Percentiles rank a stretch among this genome's conserved stretches.
Evolutionary conservation across 2,888 invertebrate species (phyloP).

Genomic region (Chesias legatella): DNA sequence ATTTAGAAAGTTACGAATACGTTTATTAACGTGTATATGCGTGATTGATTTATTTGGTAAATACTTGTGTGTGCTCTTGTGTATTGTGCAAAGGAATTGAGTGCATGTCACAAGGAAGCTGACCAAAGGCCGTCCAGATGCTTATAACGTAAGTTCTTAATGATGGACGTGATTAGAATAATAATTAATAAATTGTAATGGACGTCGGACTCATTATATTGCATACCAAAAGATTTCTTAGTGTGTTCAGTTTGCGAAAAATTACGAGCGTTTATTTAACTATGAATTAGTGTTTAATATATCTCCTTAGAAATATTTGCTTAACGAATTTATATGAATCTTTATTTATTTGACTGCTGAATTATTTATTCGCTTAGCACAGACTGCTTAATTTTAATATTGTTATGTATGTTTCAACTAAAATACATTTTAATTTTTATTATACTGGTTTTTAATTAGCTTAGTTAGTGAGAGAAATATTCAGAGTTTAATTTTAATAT

Average conservation of each 20-base stretch:
- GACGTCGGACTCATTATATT: conserved; percentile 12
- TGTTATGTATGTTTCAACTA: too few relatives aligned
- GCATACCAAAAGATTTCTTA: conserved; percentile 16
- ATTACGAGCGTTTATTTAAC: background rate
- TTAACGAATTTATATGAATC: too few relatives aligned
- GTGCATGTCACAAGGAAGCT: conserved; percentile 65
- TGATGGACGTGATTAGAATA: conserved; percentile 41
- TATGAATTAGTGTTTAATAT: background rate
- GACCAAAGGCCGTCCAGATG: conserved; percentile 54
- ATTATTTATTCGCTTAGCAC: too few relatives aligned
- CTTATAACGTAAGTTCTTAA: conserved; percentile 72
- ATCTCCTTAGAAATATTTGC: too few relatives aligned
- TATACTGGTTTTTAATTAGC: too few relatives aligned
- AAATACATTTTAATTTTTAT: too few relatives aligned
- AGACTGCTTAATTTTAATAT: too few relatives aligned
- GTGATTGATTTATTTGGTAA: conserved; percentile 34
- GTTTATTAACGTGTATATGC: conserved; percentile 46
- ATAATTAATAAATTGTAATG: conserved; percentile 39
- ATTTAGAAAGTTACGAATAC: conserved; percentile 61
- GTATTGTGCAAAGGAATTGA: conserved; percentile 56
- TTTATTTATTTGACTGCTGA: too few relatives aligned
- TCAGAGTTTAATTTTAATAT: too few relatives aligned
- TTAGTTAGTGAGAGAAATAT: too few relatives aligned
- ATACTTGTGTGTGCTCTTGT: conserved; percentile 50
- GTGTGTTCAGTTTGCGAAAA: conserved; percentile 19